Evolutionary conservation across 2,888 invertebrate species (phyloP), one percentile per base, ranked within the genome.

Genomic region (Drosophila greeni): DNA sequence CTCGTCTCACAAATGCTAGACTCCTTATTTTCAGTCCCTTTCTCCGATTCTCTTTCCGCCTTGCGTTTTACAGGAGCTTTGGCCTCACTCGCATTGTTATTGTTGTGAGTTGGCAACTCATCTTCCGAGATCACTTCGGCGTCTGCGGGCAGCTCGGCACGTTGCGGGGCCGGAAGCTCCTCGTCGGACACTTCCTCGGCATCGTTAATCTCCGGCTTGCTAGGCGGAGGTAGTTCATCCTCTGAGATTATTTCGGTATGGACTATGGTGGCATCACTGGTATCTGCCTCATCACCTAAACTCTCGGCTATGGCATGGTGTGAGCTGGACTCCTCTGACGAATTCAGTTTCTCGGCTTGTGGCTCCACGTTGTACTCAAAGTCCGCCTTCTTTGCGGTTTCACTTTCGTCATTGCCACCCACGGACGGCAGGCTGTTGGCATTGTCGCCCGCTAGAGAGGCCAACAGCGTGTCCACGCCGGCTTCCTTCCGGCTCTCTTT

Each of bases 221-320:
- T 91, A 1, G 94, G 92, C 31, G 90, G 90, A 0, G 95, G 95
- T 29, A 95, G 85, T 87, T 95, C 95, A 88, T 95, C 95, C 87
- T 95, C 95, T 0, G 95, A 95, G 40, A 95, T 94, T 58, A 94
- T 94, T 89, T 95, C 95, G 1, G 95, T 94, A 86, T 95, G 95
- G 49, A 94, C 93, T 75, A 94, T 94, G 16, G 86, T 88, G 8
- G 87, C 86, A 76, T 86, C 82, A 59, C 88, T 88, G 3, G 75
- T 76, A 51, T 88, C 87, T 16, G 76, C 76, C 24, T 81, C 86
- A 51, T 85, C 86, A 33, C 86, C 82, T 14, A 86, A 48, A 24
- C 87, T 86, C 66, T 86, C 87, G 0, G 85, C 85, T 31, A 89
- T 85, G 5, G 86, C 87, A 36, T 86, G 87, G 26, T 87, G 84